Evolutionary conservation across 2,888 invertebrate genomes (phyloP), one percentile per base, ranked within the genome.

Genomic region (Didymodactylos carnosus): DNA sequence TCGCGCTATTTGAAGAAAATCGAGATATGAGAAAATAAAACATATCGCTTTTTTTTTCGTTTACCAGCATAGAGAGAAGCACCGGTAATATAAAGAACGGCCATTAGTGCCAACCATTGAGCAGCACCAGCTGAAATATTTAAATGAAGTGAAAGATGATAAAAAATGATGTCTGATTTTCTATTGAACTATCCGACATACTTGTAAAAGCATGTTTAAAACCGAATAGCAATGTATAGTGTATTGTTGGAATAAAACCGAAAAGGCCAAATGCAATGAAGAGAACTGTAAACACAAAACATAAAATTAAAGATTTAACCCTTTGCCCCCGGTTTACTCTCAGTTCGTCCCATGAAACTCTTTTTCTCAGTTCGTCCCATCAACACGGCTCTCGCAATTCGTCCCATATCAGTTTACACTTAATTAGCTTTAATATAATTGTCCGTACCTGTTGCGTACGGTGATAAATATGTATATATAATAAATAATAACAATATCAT

Each of bases 201-300:
- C 40, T 62, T 23, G 91, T 79, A 71, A 94, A 88, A 79, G 93
- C 91, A 81, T 90, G 91, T 79, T 92, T 89, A 89, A 94, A 92
- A 46, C 97, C 95, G 84, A 97, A 94, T 73, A 91, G 90, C 76
- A 94, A 88, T 35, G 93, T 89, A 82, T 94, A 93, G 85, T 99
- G 98, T 78, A 97, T 88, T 10, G 94, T 94, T 46, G 98, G 98
- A 78, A 99, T 90, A 73, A 97, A 91, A 29, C 97, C 97, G 77
- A 92, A 92, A 78, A 95, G 86, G 27, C 98, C 98, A 84, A 98
- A 94, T 73, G 91, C 91, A 88, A 94, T 91, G 83, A 99, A 98
- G 76, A 95, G 91, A 77, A 90, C 87, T 87, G 23, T 7, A 39
- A 0, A 62, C 16, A 40, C 19, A 10, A n/a, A 39, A 27, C 13